These are phyloP conservation scores for Dreissena rostriformis DNA, from an alignment of 1,140 invertebrate species.

Conservation along the genomic window DNA sequence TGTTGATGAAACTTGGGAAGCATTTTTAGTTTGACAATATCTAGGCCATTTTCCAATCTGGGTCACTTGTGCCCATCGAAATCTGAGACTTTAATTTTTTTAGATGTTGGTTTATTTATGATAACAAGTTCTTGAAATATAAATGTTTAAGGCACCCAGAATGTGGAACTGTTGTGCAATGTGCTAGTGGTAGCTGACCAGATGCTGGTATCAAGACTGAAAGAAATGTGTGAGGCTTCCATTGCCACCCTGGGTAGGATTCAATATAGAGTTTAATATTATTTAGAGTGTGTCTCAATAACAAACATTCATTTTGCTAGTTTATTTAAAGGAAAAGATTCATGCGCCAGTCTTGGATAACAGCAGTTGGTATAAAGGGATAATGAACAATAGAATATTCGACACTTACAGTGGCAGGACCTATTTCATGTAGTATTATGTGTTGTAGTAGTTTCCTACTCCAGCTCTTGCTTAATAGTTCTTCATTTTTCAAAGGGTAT, in stretches of 20 bases:
- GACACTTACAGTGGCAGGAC: too few relatives aligned
- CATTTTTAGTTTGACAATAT: neutral
- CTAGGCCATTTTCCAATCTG: neutral
- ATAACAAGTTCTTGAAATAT: neutral
- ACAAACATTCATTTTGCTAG: too few relatives aligned
- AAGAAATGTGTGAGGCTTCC: slow-evolving; percentile 86
- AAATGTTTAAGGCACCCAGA: slow-evolving; percentile 81
- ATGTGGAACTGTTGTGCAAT: slow-evolving; percentile 85
- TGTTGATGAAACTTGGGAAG: neutral
- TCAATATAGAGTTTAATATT: neutral
- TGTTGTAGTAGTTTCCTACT: too few relatives aligned
- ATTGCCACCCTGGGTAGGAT: slow-evolving; percentile 82
- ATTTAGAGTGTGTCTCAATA: neutral
- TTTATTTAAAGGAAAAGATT: too few relatives aligned
- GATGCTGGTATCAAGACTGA: slow-evolving; percentile 85
- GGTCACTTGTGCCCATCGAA: neutral
- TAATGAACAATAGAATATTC: too few relatives aligned
- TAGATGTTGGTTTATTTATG: too few relatives aligned
- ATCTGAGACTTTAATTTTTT: neutral
- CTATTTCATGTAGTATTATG: too few relatives aligned
- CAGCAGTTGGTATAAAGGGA: too few relatives aligned
- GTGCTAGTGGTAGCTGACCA: slow-evolving; percentile 88
- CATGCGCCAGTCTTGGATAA: too few relatives aligned
- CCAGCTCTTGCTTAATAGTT: too few relatives aligned
- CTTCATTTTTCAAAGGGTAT: too few relatives aligned